Conservation (phyloP, 2,797 vertebrate genomes). For the Myotis myotis region DNA sequence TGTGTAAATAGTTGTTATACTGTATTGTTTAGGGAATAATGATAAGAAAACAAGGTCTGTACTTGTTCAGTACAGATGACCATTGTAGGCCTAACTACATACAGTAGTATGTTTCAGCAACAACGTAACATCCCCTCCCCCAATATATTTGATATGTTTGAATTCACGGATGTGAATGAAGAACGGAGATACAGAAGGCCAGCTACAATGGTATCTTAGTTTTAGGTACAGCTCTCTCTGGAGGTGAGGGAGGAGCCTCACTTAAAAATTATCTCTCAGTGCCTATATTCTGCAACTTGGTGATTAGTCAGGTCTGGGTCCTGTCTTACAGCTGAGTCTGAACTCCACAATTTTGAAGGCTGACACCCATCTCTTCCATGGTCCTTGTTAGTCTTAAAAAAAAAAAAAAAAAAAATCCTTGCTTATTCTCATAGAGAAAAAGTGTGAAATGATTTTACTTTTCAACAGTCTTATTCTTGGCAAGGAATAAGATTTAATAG, state of each 20-base stretch:
- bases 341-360: not conserved
- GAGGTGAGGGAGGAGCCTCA: not conserved
- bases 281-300: not conserved
- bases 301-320: not conserved
- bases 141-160: not conserved
- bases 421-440: slow-evolving; percentile 15
- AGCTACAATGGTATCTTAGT: not conserved
- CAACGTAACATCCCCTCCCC: not conserved
- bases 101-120: not conserved
- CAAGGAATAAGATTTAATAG: not conserved
- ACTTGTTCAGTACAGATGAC: not conserved
- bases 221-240: not conserved
- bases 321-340: not conserved
- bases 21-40: not conserved
- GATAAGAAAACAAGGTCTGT: not conserved
- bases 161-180: not conserved
- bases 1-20: not conserved
- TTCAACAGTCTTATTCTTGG: slow-evolving; percentile 31
- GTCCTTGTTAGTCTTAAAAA: not conserved
- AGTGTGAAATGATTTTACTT: not conserved
- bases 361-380: not conserved
- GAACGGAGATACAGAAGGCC: not conserved
- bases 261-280: not conserved
- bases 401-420: slow-evolving; percentile 14
- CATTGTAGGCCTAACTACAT: not conserved